These are phyloP conservation scores for Lophotis ruficrista DNA, from an alignment of 2,113 vertebrate species.

Conservation along the genomic window DNA sequence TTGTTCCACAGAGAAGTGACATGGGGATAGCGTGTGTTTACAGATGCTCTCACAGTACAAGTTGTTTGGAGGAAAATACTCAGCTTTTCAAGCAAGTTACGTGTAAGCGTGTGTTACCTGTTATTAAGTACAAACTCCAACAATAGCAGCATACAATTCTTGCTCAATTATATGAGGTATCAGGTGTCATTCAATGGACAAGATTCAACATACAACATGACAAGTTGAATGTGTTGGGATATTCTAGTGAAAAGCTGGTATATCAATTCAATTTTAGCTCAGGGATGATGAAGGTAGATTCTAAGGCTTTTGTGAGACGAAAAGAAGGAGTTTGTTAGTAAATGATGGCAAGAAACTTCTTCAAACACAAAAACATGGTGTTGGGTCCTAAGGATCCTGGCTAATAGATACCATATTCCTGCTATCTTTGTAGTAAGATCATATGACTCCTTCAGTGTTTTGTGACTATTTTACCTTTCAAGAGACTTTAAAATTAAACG, in stretches of 20 bases:
- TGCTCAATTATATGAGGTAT: background rate
- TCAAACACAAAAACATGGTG: background rate
- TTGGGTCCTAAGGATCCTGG: background rate
- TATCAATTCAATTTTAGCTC: background rate
- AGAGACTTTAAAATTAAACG: conserved; percentile 7
- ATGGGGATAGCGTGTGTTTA: background rate
- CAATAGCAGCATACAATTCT: background rate
- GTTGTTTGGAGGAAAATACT: background rate
- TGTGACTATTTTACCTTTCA: conserved; percentile 7
- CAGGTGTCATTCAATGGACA: background rate
- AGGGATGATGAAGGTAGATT: background rate
- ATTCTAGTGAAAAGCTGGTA: conserved; percentile 7
- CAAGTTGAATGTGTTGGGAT: background rate
- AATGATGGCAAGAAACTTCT: background rate
- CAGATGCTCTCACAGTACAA: background rate
- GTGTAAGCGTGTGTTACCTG: background rate
- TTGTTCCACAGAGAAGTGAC: background rate
- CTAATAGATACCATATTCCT: background rate
- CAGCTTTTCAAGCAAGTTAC: background rate
- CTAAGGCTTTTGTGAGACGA: background rate
- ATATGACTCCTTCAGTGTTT: background rate
- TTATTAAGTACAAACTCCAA: background rate
- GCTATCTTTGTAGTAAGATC: background rate
- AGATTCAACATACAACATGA: background rate
- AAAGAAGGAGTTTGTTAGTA: background rate